A percentile compares a stretch with the other conserved stretches of the same genome.
Evolutionary conservation across 53 echinoderm and acorn worm genomes (phyloP).

Genomic region (Paracentrotus lividus): DNA sequence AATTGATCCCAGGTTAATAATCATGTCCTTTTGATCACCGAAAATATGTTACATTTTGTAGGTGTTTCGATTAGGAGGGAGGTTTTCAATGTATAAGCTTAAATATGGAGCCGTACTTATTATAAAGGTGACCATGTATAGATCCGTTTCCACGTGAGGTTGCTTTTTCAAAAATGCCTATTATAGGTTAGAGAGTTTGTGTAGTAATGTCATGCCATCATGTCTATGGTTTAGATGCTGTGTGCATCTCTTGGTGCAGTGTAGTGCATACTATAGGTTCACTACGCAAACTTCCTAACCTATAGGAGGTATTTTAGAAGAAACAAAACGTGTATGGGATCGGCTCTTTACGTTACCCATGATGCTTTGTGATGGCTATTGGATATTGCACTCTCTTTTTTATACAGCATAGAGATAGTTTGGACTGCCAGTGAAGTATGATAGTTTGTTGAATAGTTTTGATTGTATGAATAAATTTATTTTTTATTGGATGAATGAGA

Average conservation of each 20-base stretch:
- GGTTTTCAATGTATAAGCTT: background rate
- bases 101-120: slow-evolving; percentile 50
- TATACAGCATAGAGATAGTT: slow-evolving; percentile 16
- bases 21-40: background rate
- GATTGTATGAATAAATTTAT: slow-evolving; percentile 33
- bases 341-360: no score
- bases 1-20: background rate
- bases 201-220: no score
- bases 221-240: no score
- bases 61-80: slow-evolving; percentile 12
- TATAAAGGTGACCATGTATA: background rate
- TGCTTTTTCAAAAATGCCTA: no score
- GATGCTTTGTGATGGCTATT: background rate
- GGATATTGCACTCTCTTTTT: slow-evolving; percentile 36
- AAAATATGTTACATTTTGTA: background rate
- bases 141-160: no score
- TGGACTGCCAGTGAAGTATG: slow-evolving; percentile 30
- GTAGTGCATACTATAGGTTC: no score
- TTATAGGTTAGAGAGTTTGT: no score
- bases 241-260: no score
- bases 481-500: slow-evolving; percentile 38
- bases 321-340: no score
- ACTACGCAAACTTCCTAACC: no score
- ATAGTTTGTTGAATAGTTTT: slow-evolving; percentile 32
- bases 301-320: no score